A percentile compares a stretch with the other conserved stretches of the same genome.
phyloP scores from a whole-genome alignment of 2,888 invertebrate species.

The Magallana nippona region DNA sequence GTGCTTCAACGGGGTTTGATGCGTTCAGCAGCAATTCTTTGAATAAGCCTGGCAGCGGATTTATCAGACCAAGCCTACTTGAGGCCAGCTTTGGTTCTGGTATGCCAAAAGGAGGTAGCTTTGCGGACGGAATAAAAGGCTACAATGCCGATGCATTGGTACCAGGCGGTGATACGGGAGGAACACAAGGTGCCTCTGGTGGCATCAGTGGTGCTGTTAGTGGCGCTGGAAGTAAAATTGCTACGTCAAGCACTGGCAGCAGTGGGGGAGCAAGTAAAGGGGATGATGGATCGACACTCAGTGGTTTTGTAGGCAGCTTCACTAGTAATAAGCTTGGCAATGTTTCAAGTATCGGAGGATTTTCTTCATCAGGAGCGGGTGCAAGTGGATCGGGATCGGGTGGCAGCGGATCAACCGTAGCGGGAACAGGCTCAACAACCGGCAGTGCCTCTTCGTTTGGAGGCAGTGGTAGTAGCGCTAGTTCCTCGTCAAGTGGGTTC shows the following conservation, averaged over 20 bases:
- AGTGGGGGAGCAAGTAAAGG: conserved; percentile 13
- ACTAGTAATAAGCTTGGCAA: conserved; percentile 1
- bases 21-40: conserved; percentile 23
- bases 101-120: conserved; percentile 34
- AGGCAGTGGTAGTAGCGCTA: neutral
- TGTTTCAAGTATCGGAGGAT: conserved; percentile 1
- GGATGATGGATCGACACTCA: conserved; percentile 6
- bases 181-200: neutral
- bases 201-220: neutral
- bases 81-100: conserved; percentile 25
- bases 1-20: conserved; percentile 23
- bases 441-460: conserved; percentile 31
- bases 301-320: conserved; percentile 4
- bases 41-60: conserved; percentile 19
- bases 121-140: conserved; percentile 34
- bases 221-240: neutral
- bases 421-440: neutral
- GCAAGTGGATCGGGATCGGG: neutral
- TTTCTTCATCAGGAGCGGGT: neutral
- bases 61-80: conserved; percentile 2
- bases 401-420: neutral
- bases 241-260: neutral
- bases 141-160: conserved; percentile 3
- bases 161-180: neutral
- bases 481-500: neutral